Base-by-base conservation (phyloP, 2,888 invertebrate species). In the Parnassius mnemosyne region DNA sequence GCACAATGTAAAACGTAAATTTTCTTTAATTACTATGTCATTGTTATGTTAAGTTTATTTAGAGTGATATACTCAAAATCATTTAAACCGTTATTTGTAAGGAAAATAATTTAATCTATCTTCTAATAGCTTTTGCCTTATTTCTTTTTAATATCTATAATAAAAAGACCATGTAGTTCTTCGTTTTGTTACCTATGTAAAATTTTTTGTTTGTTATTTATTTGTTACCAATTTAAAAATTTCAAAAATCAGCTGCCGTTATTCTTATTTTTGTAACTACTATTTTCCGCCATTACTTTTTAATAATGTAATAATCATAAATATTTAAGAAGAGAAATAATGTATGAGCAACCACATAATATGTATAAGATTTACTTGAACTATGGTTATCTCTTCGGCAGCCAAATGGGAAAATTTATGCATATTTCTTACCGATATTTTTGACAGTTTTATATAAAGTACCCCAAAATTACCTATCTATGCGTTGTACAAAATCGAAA, bases 31-130 rank as follows among this genome's bases (percentile, higher is more conserved):
- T 42, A 47, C n/a, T 50, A 50, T 50, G 43, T 58, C 52, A 41
- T 51, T 60, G 51, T 50, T 49, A 34, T 44, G 41, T 55, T 55
- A 49, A 49, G 49, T 49, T 49, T 49, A 49, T 49, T 49, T 10
- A 61, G 12, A 34, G 34, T 34, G 1, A 47, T 60, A n/a, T 50
- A 25, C 42, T 34, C 16, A n/a, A 61, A 55, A 10, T 42, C 20
- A 49, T 49, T 60, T 16, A 10, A 9, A 42, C 42, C 11, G 47
- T 50, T 60, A 42, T 13, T 55, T 54, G 47, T 44, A 10, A 51
- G 34, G 10, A 20, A 49, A 49, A 49, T n/a, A 47, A 49, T 49
- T 9, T 49, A 13, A 49, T 49, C 9, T 49, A 5, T 47, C n/a
- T 9, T 13, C 47, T 47, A 9, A 47, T 13, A 9, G n/a, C 13